Evolutionary conservation across 2,888 invertebrate species (phyloP).

Genomic region (Aspidiotus rigidus): DNA sequence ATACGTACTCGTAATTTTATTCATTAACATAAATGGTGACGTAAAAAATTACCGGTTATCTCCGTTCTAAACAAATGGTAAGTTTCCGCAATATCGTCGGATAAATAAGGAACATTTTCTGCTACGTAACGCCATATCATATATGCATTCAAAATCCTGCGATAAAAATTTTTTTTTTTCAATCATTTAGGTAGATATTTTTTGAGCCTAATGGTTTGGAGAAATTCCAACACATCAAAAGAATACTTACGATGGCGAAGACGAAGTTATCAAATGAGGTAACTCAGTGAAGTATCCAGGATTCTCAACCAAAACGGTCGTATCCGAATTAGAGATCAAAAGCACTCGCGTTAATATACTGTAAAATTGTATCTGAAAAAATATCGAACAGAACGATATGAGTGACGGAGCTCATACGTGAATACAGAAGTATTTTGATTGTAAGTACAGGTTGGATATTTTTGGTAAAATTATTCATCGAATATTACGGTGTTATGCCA

Average conservation of each 20-base stretch:
- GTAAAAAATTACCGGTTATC: slow-evolving; percentile 37
- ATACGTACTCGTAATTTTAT: too few species aligned
- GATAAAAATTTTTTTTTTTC: too few species aligned
- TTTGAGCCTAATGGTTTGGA: too few species aligned
- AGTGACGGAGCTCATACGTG: too few species aligned
- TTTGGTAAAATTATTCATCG: neutral
- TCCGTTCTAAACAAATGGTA: slow-evolving; percentile 38
- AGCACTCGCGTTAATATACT: slow-evolving; percentile 47
- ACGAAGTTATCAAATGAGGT: slow-evolving; percentile 39
- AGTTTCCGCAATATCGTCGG: slow-evolving; percentile 40
- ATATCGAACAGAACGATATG: slow-evolving; percentile 10
- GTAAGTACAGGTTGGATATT: too few species aligned
- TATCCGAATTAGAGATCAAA: slow-evolving; percentile 46
- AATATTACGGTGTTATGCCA: neutral
- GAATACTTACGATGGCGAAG: neutral
- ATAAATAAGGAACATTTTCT: slow-evolving; percentile 50
- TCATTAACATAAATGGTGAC: too few species aligned
- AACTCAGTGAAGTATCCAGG: slow-evolving; percentile 48
- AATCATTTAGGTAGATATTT: too few species aligned
- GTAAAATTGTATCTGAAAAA: slow-evolving; percentile 44
- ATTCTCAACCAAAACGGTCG: slow-evolving; percentile 48
- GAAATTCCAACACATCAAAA: too few species aligned
- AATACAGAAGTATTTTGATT: too few species aligned
- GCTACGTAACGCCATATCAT: slow-evolving; percentile 50
- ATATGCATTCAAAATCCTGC: slow-evolving; percentile 51